Evolutionary conservation across 1,140 invertebrate genomes (phyloP), one percentile per base, ranked within the genome.

Genomic region (Eueides isabella): DNA sequence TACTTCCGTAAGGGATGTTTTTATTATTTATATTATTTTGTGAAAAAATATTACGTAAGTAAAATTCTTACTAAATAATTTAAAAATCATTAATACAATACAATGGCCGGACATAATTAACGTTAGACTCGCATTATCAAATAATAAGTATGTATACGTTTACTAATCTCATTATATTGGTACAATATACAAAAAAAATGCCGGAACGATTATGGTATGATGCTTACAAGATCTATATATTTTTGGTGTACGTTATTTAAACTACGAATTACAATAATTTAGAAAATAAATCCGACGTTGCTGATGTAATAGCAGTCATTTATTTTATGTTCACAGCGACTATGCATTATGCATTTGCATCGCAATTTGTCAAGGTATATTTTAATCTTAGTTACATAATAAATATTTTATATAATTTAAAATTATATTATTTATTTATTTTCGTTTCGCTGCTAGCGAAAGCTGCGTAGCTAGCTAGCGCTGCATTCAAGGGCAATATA

Each of bases 291-390:
- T 65, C 35, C 38, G 23, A 28, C 64, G 48, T 30, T 68, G 35
- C 61, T 67, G 70, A 71, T 62, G 68, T 75, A 75, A 78, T 72
- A 35, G 66, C 38, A 41, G 61, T 71, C 35, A 35, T 71, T 71
- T 65, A 62, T 71, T 61, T 77, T 68, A 71, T 62, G 28, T 73
- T 71, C 77, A 79, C 78, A 77, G 82, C 83, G 78, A 76, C 44
- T 74, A 80, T 80, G 80, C 77, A 79, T 81, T 77, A 85, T 85
- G 76, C 77, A 83, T 79, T 29, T 67, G 62, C 33, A 65, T 69
- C 67, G 71, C 64, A 28, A 72, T 66, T 72, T 61, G 44, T 72
- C 63, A 72, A 61, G 71, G 63, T 64, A 71, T 61, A 71, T 71
- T 71, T 61, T 26, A 71, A 71, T 69, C 66, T 55, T 48, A 48